Evolutionary conservation across 2,888 invertebrate species (phyloP), one percentile per base, ranked within the genome.

Genomic region (Pandemis heparana): DNA sequence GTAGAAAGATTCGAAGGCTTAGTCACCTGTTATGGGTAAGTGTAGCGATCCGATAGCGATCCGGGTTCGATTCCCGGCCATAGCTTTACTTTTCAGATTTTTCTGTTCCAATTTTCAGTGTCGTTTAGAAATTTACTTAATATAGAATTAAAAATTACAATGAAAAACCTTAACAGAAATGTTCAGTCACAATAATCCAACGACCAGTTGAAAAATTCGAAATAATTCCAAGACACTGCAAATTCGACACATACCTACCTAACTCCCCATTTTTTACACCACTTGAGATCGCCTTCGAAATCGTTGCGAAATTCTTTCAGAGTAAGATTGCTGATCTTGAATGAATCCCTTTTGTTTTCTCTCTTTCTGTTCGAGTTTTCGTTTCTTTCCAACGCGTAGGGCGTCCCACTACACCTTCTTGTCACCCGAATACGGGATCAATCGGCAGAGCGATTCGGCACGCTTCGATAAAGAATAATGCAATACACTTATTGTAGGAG

Each of bases 401-500:
- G 85, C 84, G 85, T 87, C 84, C 85, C 86, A 82, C 87, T 88
- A 87, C 87, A 86, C 84, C 86, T 83, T 88, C 83, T 85, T 83
- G 88, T 88, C 90, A 86, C 83, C 84, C 87, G 91, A 90, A 89
- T 89, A 89, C 86, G 87, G 87, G 91, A 92, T 92, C 91, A 92
- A 92, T 92, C 88, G 83, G 89, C 79, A 83, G 90, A 74, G 89
- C 79, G 80, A 92, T 92, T 92, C 92, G 78, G 82, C 78, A 71
- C 75, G 75, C 78, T 81, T 83, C 82, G 79, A 75, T 76, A 75
- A 66, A 78, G 75, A 75, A 70, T 74, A 32, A 60, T 39, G 60
- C n/a, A n/a, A 60, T 60, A 53, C 53, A 53, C 53, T 53, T 53
- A 53, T 18, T 38, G 39, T 23, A 8, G n/a, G 39, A n/a, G n/a